phyloP scores from a whole-genome alignment of 1,140 invertebrate species.

The Paralvinella palmiformis region DNA sequence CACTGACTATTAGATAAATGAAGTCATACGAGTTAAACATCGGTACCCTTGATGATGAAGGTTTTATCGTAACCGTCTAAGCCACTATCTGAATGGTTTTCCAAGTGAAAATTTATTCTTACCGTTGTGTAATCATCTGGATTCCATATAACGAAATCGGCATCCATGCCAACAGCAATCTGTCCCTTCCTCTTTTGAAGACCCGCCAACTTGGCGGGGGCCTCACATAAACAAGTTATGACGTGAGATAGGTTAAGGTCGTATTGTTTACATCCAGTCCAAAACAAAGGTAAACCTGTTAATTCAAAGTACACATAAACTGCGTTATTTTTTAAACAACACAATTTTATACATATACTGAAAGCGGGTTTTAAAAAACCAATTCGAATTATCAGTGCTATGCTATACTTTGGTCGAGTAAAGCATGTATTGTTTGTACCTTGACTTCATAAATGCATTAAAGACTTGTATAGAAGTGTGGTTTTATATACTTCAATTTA shows the following conservation, averaged over 20 bases:
- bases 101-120: neutral
- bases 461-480: too few relatives aligned
- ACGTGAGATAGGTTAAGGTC: slow-evolving; percentile 55
- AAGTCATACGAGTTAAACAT: neutral
- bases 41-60: neutral
- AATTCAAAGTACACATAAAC: slow-evolving; percentile 20
- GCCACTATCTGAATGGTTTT: neutral
- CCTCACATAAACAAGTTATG: slow-evolving; percentile 57
- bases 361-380: too few relatives aligned
- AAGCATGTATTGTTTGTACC: too few relatives aligned
- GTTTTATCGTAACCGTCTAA: neutral
- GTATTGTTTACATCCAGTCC: slow-evolving; percentile 56
- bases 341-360: too few relatives aligned
- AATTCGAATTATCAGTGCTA: too few relatives aligned
- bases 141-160: slow-evolving; percentile 67
- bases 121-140: slow-evolving; percentile 56
- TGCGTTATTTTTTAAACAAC: neutral
- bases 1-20: neutral
- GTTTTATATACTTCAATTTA: too few relatives aligned
- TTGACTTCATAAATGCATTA: too few relatives aligned
- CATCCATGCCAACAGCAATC: slow-evolving; percentile 60
- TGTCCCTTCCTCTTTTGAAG: slow-evolving; percentile 58
- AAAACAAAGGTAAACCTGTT: slow-evolving; percentile 60
- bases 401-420: too few relatives aligned
- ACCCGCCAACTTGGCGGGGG: slow-evolving; percentile 59